These are phyloP conservation scores for Platyscapa corneri DNA, from an alignment of 1,140 invertebrate species.

Conservation along the genomic window DNA sequence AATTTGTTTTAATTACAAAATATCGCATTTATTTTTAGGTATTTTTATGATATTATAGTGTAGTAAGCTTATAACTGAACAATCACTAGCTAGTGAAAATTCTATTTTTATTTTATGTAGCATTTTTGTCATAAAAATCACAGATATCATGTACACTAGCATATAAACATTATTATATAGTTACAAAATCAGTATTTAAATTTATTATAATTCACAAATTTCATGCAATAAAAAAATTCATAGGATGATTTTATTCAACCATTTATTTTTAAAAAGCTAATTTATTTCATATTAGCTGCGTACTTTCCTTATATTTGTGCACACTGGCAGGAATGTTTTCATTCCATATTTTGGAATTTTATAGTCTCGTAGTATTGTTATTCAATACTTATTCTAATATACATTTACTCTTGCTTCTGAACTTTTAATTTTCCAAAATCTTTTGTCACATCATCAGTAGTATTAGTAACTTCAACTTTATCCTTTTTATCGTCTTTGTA, in stretches of 20 bases:
- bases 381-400: constrained; percentile 50
- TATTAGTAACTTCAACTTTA: constrained; percentile 56
- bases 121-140: constrained; percentile 56
- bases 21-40: constrained; percentile 41
- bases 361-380: constrained; percentile 37
- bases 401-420: constrained; percentile 57
- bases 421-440: constrained; percentile 68
- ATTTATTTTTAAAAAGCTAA: constrained; percentile 34
- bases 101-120: constrained; percentile 25
- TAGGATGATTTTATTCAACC: constrained; percentile 36
- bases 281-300: constrained; percentile 12
- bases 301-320: constrained; percentile 35
- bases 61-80: constrained; percentile 24
- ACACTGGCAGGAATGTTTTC: constrained; percentile 56
- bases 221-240: constrained; percentile 42
- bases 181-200: constrained; percentile 54
- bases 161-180: constrained; percentile 58
- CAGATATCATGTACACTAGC: constrained; percentile 58
- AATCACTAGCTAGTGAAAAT: constrained; percentile 46
- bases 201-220: constrained; percentile 47
- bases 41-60: constrained; percentile 42
- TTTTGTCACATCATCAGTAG: constrained; percentile 62
- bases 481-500: constrained; percentile 58
- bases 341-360: constrained; percentile 53
- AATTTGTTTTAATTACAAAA: constrained; percentile 41